Percentiles rank a stretch among this genome's conserved stretches.
phyloP scores from a whole-genome alignment of 2,888 invertebrate species.

The Ganaspis brasiliensis region DNA sequence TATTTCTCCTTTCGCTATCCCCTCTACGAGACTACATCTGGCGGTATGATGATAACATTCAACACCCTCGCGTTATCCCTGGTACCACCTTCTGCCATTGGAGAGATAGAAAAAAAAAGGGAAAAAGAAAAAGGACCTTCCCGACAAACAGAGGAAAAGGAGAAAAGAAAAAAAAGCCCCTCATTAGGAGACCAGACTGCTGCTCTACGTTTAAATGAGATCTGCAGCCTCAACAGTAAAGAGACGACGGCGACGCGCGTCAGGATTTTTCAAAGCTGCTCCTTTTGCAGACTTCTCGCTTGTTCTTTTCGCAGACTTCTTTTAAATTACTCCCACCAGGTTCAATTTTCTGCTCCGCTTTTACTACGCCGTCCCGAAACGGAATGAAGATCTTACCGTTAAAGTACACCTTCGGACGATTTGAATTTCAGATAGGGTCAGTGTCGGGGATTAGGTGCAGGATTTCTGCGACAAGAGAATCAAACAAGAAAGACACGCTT shows the following conservation, averaged over 20 bases:
- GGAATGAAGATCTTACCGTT: conserved; percentile 19
- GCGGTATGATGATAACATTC: conserved; percentile 72
- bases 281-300: conserved; percentile 45
- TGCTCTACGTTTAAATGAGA: conserved; percentile 70
- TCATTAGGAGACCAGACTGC: conserved; percentile 74
- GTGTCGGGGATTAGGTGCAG: conserved; percentile 14
- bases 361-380: conserved; percentile 9
- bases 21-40: conserved; percentile 69
- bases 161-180: conserved; percentile 69
- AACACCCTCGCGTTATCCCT: conserved; percentile 52
- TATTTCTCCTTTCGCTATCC: conserved; percentile 63
- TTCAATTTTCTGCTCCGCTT: conserved; percentile 6
- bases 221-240: conserved; percentile 66
- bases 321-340: conserved; percentile 35
- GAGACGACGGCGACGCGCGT: conserved; percentile 56
- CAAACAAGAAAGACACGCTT: neutral
- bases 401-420: conserved; percentile 19
- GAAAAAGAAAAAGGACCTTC: conserved; percentile 36
- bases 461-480: conserved; percentile 10
- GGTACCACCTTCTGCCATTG: conserved; percentile 19
- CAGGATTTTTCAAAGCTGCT: conserved; percentile 64
- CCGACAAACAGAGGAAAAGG: conserved; percentile 50
- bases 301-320: conserved; percentile 58
- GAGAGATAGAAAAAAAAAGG: conserved; percentile 38
- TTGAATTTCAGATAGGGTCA: conserved; percentile 38